Conservation (phyloP, 2,888 invertebrate species). For the Chymomyza caudatula region DNA sequence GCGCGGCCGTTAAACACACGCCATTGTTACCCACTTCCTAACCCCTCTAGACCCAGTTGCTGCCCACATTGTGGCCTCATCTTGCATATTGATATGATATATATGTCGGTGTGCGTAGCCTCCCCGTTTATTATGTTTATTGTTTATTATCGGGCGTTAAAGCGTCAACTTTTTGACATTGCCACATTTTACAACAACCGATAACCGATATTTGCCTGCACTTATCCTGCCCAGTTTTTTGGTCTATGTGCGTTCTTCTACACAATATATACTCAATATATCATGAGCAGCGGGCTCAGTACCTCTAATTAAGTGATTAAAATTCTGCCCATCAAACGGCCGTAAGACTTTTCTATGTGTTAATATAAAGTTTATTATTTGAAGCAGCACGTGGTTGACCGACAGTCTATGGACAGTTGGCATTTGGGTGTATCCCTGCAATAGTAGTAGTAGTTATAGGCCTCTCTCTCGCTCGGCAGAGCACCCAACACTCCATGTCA, state of each 20-base stretch:
- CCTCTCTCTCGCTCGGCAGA: background rate
- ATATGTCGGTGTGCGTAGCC: conserved; percentile 16
- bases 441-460: background rate
- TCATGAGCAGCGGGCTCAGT: background rate
- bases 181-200: conserved; percentile 51
- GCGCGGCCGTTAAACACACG: conserved; percentile 41
- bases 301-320: conserved; percentile 76
- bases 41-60: background rate
- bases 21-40: background rate
- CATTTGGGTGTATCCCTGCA: background rate
- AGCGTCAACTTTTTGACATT: conserved; percentile 58
- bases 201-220: conserved; percentile 44
- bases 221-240: conserved; percentile 10
- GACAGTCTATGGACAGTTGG: conserved; percentile 17
- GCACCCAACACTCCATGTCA: conserved; percentile 11
- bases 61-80: conserved; percentile 17
- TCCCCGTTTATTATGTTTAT: conserved; percentile 41
- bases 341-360: conserved; percentile 78
- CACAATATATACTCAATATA: background rate
- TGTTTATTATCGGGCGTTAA: conserved; percentile 58
- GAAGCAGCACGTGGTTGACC: conserved; percentile 77
- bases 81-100: conserved; percentile 67
- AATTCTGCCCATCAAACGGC: conserved; percentile 72
- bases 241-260: background rate
- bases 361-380: conserved; percentile 79